phyloP scores from a whole-genome alignment of 2,797 vertebrate species.

The Chiloscyllium punctatum region DNA sequence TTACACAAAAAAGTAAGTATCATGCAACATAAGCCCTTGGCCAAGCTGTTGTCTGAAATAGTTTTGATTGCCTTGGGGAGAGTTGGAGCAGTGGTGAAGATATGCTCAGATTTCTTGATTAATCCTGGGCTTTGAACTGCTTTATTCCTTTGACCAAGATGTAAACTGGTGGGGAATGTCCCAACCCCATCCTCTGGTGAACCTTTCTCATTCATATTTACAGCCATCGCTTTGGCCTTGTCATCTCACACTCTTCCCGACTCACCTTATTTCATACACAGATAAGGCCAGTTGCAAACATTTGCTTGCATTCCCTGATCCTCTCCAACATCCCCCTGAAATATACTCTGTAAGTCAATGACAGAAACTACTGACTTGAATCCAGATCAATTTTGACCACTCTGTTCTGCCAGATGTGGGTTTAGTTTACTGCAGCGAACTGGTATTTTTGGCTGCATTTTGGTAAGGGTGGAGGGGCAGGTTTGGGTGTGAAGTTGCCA shows the following conservation, averaged over 20 bases:
- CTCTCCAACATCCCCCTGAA: neutral
- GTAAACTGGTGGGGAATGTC: neutral
- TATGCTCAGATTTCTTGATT: neutral
- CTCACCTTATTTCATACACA: neutral
- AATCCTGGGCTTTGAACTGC: neutral
- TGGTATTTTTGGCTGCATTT: too few relatives aligned
- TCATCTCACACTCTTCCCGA: neutral
- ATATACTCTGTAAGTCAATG: neutral
- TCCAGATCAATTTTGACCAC: too few relatives aligned
- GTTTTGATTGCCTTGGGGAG: neutral
- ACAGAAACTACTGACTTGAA: too few relatives aligned
- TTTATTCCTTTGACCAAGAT: neutral
- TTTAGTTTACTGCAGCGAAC: too few relatives aligned
- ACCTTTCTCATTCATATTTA: neutral
- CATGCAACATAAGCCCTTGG: neutral
- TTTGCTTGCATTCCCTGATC: neutral
- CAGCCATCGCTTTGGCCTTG: neutral
- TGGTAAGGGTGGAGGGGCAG: too few relatives aligned
- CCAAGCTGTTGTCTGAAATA: neutral
- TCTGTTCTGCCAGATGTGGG: too few relatives aligned
- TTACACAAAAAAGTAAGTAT: neutral
- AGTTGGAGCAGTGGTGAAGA: neutral
- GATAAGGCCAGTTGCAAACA: neutral
- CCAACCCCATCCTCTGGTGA: neutral
- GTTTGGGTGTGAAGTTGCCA: too few relatives aligned